A percentile compares a stretch with the other conserved stretches of the same genome.
Evolutionary conservation across 2,113 vertebrate species (phyloP).

Genomic region (Oxyruncus cristatus): DNA sequence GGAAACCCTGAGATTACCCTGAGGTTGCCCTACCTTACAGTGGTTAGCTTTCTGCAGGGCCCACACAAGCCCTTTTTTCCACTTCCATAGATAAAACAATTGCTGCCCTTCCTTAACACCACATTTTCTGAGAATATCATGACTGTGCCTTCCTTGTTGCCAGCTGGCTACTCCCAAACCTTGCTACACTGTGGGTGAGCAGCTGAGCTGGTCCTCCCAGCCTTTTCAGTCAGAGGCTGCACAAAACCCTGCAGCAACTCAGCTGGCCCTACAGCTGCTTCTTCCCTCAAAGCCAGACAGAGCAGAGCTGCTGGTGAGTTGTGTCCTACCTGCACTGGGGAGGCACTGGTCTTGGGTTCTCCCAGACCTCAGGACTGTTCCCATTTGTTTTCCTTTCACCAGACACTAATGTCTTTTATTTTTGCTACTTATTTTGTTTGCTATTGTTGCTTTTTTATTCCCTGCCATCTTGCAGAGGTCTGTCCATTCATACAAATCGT

Average conservation of each 20-base stretch:
- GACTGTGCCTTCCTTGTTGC: neutral
- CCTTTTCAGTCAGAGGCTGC: neutral
- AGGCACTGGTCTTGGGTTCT: neutral
- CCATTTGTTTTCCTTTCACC: neutral
- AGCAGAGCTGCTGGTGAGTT: neutral
- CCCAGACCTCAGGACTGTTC: neutral
- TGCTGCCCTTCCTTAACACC: neutral
- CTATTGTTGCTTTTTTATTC: neutral
- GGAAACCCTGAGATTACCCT: neutral
- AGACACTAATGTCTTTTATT: neutral
- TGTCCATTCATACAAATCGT: neutral
- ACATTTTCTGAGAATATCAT: neutral
- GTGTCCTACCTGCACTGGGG: neutral
- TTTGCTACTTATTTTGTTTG: neutral
- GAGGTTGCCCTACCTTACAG: neutral
- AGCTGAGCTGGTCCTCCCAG: neutral
- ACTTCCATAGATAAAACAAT: neutral
- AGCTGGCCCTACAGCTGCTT: accelerated
- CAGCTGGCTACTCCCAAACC: neutral
- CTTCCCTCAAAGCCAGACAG: neutral
- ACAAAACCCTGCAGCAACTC: neutral
- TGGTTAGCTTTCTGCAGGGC: neutral
- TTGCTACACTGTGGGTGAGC: accelerated
- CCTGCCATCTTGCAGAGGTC: neutral
- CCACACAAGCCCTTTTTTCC: neutral